These are phyloP conservation scores for Falco berigora DNA, from an alignment of 2,797 vertebrate species.

Conservation along the genomic window DNA sequence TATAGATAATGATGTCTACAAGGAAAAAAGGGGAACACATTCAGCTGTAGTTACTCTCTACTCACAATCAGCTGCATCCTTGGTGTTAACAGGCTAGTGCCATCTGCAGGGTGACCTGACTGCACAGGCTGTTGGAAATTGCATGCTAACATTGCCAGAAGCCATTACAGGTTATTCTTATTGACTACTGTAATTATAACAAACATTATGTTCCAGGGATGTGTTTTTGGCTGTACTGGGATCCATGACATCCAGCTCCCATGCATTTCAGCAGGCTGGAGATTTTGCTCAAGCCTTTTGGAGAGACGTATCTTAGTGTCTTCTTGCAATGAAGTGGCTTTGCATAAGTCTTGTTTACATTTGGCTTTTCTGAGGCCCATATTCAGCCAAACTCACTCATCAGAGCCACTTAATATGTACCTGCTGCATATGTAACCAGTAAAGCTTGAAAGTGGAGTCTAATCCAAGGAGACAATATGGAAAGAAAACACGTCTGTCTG, in stretches of 20 bases:
- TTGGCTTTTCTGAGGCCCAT: neutral
- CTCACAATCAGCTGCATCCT: neutral
- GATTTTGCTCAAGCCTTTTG: neutral
- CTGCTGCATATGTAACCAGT: neutral
- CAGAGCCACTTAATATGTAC: neutral
- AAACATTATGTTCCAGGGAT: neutral
- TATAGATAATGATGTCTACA: neutral
- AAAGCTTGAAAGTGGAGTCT: neutral
- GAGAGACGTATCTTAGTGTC: neutral
- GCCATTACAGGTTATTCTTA: neutral
- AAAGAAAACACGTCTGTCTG: neutral
- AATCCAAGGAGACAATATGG: neutral
- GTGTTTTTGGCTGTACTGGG: neutral
- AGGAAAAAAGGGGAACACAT: conserved; percentile 22
- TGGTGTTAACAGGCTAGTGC: neutral
- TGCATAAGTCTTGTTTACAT: neutral
- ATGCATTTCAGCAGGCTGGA: neutral
- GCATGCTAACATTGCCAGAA: neutral
- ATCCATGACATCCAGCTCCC: neutral
- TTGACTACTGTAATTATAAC: neutral
- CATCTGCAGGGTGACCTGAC: neutral
- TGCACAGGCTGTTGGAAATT: neutral
- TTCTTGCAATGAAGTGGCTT: neutral
- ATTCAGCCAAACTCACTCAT: neutral
- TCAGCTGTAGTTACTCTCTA: conserved; percentile 15